These are phyloP conservation scores for Stictocephala bisonia DNA, from an alignment of 2,888 invertebrate species.

Conservation along the genomic window DNA sequence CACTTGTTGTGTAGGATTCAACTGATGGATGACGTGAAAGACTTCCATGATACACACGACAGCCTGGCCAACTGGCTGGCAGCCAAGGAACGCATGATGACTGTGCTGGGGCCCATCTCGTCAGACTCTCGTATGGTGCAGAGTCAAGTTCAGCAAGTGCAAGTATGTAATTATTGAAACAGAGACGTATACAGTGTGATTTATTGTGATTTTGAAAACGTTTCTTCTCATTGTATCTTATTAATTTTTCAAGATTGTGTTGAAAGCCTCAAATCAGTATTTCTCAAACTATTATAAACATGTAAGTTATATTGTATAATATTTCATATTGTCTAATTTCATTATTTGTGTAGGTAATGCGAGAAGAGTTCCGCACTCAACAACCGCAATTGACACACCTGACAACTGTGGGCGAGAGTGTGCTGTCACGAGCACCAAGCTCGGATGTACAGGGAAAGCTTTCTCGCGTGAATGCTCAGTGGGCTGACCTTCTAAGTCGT, in stretches of 20 bases:
- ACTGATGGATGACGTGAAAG: constrained; percentile 87
- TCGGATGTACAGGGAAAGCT: constrained; percentile 77
- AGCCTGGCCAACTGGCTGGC: constrained; percentile 87
- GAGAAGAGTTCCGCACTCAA: constrained; percentile 94
- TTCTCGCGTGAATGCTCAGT: constrained; percentile 72
- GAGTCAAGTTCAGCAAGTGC: constrained; percentile 90
- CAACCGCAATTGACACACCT: constrained; percentile 90
- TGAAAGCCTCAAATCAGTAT: too few relatives aligned
- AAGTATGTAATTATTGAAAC: too few relatives aligned
- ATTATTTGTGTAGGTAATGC: constrained; percentile 91
- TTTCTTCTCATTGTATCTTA: too few relatives aligned
- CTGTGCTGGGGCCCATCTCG: constrained; percentile 94
- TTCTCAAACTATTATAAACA: too few relatives aligned
- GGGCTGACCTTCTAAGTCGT: constrained; percentile 71
- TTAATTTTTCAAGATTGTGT: too few relatives aligned
- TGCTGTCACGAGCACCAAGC: constrained; percentile 70
- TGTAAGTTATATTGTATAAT: too few relatives aligned
- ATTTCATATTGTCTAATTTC: too few relatives aligned
- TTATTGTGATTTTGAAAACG: too few relatives aligned
- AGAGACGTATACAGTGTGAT: too few relatives aligned
- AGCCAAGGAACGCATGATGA: constrained; percentile 95
- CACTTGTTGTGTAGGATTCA: constrained; percentile 67
- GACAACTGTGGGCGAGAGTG: constrained; percentile 81
- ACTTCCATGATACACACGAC: constrained; percentile 91
- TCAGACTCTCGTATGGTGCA: constrained; percentile 96